Conservation (phyloP, 2,113 vertebrate genomes). For the Pristiophorus japonicus region DNA sequence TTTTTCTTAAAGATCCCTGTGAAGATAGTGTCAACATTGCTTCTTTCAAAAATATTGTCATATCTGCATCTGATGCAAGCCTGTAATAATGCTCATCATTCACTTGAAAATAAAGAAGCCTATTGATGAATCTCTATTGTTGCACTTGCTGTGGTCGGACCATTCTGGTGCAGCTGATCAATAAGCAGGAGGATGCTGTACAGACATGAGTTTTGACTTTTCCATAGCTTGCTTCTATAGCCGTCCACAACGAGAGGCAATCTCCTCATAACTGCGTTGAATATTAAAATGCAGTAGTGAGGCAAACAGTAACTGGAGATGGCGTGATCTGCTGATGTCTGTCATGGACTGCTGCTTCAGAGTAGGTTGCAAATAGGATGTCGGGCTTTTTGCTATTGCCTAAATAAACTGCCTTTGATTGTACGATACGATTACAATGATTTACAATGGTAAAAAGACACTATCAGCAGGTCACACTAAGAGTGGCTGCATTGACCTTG, state of each 20-base stretch:
- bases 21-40: not conserved
- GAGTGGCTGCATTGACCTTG: constrained; percentile 23
- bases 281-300: not conserved
- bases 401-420: constrained; percentile 26
- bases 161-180: not conserved
- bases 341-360: not conserved
- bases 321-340: not conserved
- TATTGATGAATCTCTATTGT: not conserved
- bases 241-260: not conserved
- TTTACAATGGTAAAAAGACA: constrained; percentile 18
- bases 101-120: not conserved
- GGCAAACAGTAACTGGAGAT: constrained; percentile 4
- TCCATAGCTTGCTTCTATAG: not conserved
- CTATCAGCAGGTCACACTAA: constrained; percentile 29
- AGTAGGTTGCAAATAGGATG: constrained; percentile 18
- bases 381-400: not conserved
- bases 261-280: not conserved
- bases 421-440: not conserved
- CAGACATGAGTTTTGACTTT: not conserved
- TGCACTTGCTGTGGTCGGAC: not conserved
- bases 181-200: not conserved
- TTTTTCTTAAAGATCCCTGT: not conserved
- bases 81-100: not conserved
- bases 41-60: not conserved
- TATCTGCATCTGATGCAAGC: not conserved